Evolutionary conservation across 2,797 vertebrate species (phyloP), one percentile per base, ranked within the genome.

Genomic region (Siniperca scherzeri): DNA sequence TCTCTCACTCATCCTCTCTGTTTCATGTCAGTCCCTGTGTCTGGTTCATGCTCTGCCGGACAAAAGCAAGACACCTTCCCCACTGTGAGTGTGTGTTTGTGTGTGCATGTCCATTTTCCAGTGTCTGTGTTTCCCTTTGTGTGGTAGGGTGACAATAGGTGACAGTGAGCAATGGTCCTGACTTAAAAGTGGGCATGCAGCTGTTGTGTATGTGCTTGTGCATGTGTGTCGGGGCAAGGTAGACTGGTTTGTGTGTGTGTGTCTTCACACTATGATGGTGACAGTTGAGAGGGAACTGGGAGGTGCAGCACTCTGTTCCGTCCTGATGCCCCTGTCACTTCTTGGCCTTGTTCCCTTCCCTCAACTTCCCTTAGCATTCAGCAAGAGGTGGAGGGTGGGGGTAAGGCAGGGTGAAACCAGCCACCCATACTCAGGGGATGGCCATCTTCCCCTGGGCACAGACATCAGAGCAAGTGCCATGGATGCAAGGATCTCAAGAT

Each of bases 261-360:
- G 53, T 77, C 42, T 83, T 79, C 72, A 81, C 66, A 78, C 86
- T 79, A 88, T 82, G 85, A 70, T 64, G 75, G 93, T 95, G 94
- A 95, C 95, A 96, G 92, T 92, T 88, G 81, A 87, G 84, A 91
- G 83, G 80, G 85, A 87, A 89, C 84, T 74, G 65, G 78, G 79
- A 90, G 88, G 85, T 88, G 84, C 78, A 84, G 72, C 55, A 55
- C 80, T 92, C 67, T 70, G 94, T 94, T 95, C 94, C 94, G 22
- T 94, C 89, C 90, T 92, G 93, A 94, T 91, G 92, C 92, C 90
- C 92, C 93, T 93, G 94, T 96, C 95, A 95, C 95, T 95, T 95
- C 86, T 79, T 91, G 90, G 91, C 84, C 94, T 90, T 96, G 95
- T 96, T 92, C 88, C 91, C 82, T 94, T 95, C 93, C 87, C 87